Evolutionary conservation across 1,140 invertebrate species (phyloP), one percentile per base, ranked within the genome.

Genomic region (Leptinotarsa undecemlineata): DNA sequence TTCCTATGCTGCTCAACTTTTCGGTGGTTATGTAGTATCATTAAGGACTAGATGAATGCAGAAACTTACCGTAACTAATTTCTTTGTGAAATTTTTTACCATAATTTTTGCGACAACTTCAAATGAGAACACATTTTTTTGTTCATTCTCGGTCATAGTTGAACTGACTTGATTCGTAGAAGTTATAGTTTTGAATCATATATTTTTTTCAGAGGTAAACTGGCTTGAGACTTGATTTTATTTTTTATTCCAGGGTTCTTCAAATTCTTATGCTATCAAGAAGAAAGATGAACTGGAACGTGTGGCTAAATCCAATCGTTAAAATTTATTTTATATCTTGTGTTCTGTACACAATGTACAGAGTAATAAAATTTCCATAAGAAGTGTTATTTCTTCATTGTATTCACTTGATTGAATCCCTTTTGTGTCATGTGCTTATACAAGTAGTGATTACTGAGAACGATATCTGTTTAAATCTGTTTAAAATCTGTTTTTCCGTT

Each of bases 271-370:
- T 85, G 98, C 98, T 77, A 99, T 99, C 87, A 99, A 99, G 90
- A 99, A 99, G 91, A 99, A 99, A 88, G 98, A 99, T 86, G 98
- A 99, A 90, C 90, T 99, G 85, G 98, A 99, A 88, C 95, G 98
- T 91, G 98, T 99, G 79, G 98, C 98, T 84, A 99, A 99, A 88
- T 99, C 97, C 85, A 99, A 99, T 91, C 95, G 98, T 95, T 99
- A 99, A 98, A 98, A 71, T 69, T 77, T 78, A 75, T 78, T 48
- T 66, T 57, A 13, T 62, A 68, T 57, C n/a, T 69, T 15, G 23
- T 78, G 63, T 71, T 74, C 48, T 73, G 60, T 74, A 26, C 26
- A 72, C 72, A 71, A 73, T 75, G 23, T 74, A 71, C 57, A 71
- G 64, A 77, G 75, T 76, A 77, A 77, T 62, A 71, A 75, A 75